Evolutionary conservation across 2,113 vertebrate species (phyloP).

Genomic region (Sula dactylatra): DNA sequence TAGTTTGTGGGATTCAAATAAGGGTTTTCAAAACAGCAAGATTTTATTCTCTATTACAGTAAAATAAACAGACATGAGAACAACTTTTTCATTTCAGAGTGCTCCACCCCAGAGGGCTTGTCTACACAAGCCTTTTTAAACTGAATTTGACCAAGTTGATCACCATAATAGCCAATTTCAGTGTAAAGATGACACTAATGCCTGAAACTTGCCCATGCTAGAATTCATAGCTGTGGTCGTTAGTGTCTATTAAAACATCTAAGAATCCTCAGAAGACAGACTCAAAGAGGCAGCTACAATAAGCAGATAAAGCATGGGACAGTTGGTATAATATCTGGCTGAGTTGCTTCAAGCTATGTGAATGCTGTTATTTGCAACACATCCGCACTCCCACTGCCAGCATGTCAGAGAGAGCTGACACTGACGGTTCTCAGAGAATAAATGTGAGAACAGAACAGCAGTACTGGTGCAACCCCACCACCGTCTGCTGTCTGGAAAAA

Average conservation of each 20-base stretch:
- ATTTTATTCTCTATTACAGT: slow-evolving; percentile 42
- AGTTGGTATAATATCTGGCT: background rate
- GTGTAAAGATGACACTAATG: background rate
- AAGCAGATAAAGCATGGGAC: slow-evolving; percentile 17
- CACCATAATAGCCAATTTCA: slow-evolving; percentile 30
- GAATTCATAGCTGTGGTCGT: background rate
- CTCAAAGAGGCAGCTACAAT: background rate
- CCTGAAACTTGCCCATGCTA: background rate
- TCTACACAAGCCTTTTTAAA: slow-evolving; percentile 11
- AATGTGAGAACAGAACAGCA: background rate
- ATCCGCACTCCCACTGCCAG: background rate
- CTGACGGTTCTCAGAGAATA: background rate
- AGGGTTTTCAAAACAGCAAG: slow-evolving; percentile 44
- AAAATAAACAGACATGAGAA: slow-evolving; percentile 54
- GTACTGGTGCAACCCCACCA: background rate
- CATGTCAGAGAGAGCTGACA: background rate
- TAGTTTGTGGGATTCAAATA: slow-evolving; percentile 46
- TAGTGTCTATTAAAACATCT: background rate
- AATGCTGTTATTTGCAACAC: background rate
- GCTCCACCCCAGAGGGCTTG: slow-evolving; percentile 8
- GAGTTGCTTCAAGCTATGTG: background rate
- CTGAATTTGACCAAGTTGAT: background rate
- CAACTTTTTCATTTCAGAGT: slow-evolving; percentile 17
- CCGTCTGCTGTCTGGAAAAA: background rate
- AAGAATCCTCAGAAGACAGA: slow-evolving; percentile 1